Base-by-base conservation (phyloP, 2,888 invertebrate genomes). In the Drosophila mettleri region DNA sequence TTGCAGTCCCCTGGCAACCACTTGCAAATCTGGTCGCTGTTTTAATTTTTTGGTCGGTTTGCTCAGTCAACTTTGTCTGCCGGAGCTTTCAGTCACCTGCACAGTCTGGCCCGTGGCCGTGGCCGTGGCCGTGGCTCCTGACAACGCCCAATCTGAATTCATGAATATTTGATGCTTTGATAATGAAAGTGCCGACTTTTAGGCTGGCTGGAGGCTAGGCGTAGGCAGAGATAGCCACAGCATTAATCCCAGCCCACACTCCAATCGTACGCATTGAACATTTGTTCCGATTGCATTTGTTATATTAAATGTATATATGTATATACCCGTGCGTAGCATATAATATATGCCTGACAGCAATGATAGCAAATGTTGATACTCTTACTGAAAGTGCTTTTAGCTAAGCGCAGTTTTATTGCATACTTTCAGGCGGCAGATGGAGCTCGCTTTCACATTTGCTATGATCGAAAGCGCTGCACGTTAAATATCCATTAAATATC, bases 111-210 rank as follows among this genome's bases (percentile, higher is more conserved):
- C 43, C n/a, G 33, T n/a, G 10, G 16, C 22, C n/a, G n/a, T n/a
- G n/a, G n/a, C n/a, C n/a, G n/a, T n/a, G n/a, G n/a, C n/a, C n/a
- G n/a, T n/a, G 9, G 38, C 14, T 29, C 10, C 41, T 9, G n/a
- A n/a, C 29, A 31, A 43, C 38, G n/a, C 20, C 43, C 45, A 38
- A 31, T 43, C 39, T 33, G 38, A 70, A 20, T 52, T 49, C 68
- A 77, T 74, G 73, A 77, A 77, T 74, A 74, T 73, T 77, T 74
- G 38, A 60, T 74, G 63, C 60, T 68, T 63, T 68, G 45, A 60
- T 74, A 74, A 66, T 74, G 74, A 66, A 77, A 76, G 58, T 53
- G 33, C n/a, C 39, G 46, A 20, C 29, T 16, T 31, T 48, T 54
- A 8, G 43, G 27, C 52, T 22, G 24, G 3, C 29, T 36, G 20